Conservation (phyloP, 2,888 invertebrate genomes). For the Acronicta leporina region DNA sequence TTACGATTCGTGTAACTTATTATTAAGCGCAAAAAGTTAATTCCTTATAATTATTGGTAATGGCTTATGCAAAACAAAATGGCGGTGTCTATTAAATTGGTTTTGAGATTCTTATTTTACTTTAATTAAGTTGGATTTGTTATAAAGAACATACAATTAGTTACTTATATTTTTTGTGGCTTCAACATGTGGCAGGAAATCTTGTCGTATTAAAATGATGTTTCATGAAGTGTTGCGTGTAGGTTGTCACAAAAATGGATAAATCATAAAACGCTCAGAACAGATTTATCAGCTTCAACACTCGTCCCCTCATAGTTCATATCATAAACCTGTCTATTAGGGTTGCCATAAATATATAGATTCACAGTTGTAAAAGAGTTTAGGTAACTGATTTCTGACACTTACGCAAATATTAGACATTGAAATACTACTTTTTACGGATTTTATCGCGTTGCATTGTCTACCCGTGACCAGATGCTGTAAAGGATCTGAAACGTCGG, state of each 20-base stretch:
- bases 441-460: too few relatives aligned
- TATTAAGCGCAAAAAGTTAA: slow-evolving; percentile 2
- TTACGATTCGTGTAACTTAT: slow-evolving; percentile 15
- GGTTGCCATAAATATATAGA: slow-evolving; percentile 17
- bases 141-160: not conserved
- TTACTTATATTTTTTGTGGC: too few relatives aligned
- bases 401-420: too few relatives aligned
- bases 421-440: too few relatives aligned
- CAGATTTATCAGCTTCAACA: slow-evolving; percentile 49
- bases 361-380: not conserved
- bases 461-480: too few relatives aligned
- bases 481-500: too few relatives aligned
- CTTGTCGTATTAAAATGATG: slow-evolving; percentile 8
- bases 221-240: slow-evolving; percentile 7
- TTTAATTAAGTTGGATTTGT: not conserved
- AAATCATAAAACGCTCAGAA: slow-evolving; percentile 47
- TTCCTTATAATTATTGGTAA: slow-evolving; percentile 15
- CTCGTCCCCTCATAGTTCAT: slow-evolving; percentile 27
- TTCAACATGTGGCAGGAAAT: not conserved
- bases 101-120: slow-evolving; percentile 13
- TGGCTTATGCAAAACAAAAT: slow-evolving; percentile 16
- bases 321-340: slow-evolving; percentile 36
- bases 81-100: not conserved
- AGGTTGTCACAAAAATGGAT: slow-evolving; percentile 41
- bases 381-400: too few relatives aligned